phyloP scores from a whole-genome alignment of 2,888 invertebrate genomes.

The Eubasilissa splendida region DNA sequence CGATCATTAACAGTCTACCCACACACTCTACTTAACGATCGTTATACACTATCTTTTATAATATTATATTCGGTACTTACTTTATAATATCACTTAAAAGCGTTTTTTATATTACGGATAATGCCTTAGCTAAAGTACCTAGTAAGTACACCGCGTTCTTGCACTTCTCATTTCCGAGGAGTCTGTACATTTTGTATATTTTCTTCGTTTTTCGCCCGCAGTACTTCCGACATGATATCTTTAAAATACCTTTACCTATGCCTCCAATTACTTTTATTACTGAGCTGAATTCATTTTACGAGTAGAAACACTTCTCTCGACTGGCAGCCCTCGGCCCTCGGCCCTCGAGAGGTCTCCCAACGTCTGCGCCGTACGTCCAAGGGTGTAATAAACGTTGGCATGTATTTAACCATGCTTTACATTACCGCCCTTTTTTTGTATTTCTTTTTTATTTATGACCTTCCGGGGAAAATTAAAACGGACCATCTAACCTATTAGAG shows the following conservation, averaged over 20 bases:
- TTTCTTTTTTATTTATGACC: constrained; percentile 32
- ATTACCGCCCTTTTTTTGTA: constrained; percentile 1
- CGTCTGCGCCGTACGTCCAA: background rate
- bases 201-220: constrained; percentile 8
- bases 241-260: constrained; percentile 38
- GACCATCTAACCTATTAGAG: constrained; percentile 34
- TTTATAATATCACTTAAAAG: background rate
- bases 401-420: constrained; percentile 26
- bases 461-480: constrained; percentile 37
- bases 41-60: too few species aligned
- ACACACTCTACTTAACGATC: too few species aligned
- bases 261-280: constrained; percentile 38
- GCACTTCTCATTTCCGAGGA: constrained; percentile 23
- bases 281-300: constrained; percentile 33
- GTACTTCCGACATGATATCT: constrained; percentile 28
- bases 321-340: constrained; percentile 17
- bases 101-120: background rate
- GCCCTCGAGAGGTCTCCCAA: constrained; percentile 14
- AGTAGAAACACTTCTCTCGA: constrained; percentile 30
- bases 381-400: constrained; percentile 6
- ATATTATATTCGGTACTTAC: too few species aligned
- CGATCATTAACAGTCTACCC: too few species aligned
- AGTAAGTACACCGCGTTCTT: background rate
- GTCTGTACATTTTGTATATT: constrained; percentile 1
- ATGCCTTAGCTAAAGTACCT: background rate